Conservation (phyloP, 2,888 invertebrate species). For the Tipula unca region DNA sequence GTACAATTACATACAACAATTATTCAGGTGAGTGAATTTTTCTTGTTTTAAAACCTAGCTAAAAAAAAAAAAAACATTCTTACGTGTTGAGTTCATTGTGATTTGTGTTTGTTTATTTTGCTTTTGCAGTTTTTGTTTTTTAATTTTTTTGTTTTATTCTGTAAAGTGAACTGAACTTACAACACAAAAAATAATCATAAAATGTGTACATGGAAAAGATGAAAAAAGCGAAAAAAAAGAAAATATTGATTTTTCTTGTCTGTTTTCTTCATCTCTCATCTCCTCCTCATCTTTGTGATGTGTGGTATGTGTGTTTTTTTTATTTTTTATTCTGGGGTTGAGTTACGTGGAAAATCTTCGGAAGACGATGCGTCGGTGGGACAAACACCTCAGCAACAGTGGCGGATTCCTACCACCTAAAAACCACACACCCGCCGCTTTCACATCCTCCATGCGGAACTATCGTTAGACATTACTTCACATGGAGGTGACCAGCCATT, state of each 20-base stretch:
- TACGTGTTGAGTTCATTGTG: slow-evolving; percentile 14
- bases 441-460: no score
- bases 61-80: background rate
- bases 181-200: background rate
- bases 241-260: slow-evolving; percentile 8
- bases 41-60: background rate
- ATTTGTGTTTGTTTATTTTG: background rate
- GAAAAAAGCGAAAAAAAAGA: background rate
- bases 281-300: background rate
- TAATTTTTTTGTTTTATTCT: background rate
- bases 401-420: no score
- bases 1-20: background rate
- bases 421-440: no score
- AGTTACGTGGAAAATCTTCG: no score
- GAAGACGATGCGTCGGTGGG: no score
- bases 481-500: no score
- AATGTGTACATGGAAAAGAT: background rate
- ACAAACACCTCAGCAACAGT: no score
- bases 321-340: no score
- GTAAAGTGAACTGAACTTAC: background rate
- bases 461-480: no score
- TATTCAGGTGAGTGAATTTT: background rate
- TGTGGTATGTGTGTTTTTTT: background rate
- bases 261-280: background rate
- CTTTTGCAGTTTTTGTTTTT: background rate